A percentile compares a stretch with the other conserved stretches of the same genome.
Conservation (phyloP, 2,888 invertebrate species). For the Drosophila kanekoi region DNA sequence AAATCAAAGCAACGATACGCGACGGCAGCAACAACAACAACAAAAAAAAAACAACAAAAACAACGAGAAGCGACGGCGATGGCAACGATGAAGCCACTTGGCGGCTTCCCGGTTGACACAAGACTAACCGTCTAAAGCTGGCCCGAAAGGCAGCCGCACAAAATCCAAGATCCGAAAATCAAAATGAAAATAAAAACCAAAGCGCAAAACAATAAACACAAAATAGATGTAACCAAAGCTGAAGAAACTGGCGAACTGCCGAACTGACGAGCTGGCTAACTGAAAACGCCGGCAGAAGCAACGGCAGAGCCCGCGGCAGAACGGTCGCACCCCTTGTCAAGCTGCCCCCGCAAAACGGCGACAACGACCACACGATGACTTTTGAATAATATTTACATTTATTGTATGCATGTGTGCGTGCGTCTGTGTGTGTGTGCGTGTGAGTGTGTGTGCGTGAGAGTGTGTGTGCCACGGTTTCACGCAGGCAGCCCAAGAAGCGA, state of each 20-base stretch:
- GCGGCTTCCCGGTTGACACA: constrained; percentile 82
- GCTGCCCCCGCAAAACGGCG: constrained; percentile 46
- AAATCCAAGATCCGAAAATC: constrained; percentile 41
- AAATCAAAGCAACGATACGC: constrained; percentile 38
- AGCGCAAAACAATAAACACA: constrained; percentile 44
- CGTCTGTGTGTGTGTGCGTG: constrained; percentile 18
- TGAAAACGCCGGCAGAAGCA: constrained; percentile 20
- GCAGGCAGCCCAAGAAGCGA: constrained; percentile 65
- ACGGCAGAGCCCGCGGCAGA: constrained; percentile 19
- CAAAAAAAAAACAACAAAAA: neutral
- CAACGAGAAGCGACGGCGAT: constrained; percentile 3
- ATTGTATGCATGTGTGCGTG: constrained; percentile 29
- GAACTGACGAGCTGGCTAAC: constrained; percentile 7
- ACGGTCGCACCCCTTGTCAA: constrained; percentile 46
- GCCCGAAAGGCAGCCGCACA: constrained; percentile 54
- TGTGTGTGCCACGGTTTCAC: constrained; percentile 43
- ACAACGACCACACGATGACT: constrained; percentile 58
- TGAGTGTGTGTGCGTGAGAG: constrained; percentile 14
- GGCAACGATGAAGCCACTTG: constrained; percentile 57
- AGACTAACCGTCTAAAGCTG: constrained; percentile 79
- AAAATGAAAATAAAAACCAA: constrained; percentile 31
- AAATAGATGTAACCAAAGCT: constrained; percentile 76
- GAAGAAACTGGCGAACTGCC: constrained; percentile 63
- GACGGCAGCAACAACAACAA: constrained; percentile 4
- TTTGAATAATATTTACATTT: constrained; percentile 79